Evolutionary conservation across 1,140 invertebrate species (phyloP), one percentile per base, ranked within the genome.

Genomic region (Sinonovacula constricta): DNA sequence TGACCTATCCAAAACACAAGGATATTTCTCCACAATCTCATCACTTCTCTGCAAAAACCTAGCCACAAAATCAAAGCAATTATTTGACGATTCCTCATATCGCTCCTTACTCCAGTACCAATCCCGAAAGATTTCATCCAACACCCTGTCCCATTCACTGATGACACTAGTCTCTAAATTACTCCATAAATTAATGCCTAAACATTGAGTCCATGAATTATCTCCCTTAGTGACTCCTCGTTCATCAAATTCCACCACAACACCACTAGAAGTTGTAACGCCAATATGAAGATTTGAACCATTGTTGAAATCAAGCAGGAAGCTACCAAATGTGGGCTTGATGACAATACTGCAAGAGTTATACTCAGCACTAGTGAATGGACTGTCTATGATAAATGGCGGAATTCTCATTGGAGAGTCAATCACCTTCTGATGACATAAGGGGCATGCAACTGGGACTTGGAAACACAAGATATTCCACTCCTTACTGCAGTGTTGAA

Each of bases 61-160:
- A 22, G 67, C 2, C 0, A 76, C 72, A 76, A 76, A 76, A 59
- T 76, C 72, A 65, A 26, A 76, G 28, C 72, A 76, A 39, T 76
- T 76, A 18, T 67, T 49, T 14, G n/a, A 39, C 2, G n/a, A 45
- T 12, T 76, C 72, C 22, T 66, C 51, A 59, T 76, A 76, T 28
- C 15, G 30, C 24, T 57, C 53, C 33, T 14, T 1, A 5, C n/a
- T 76, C 72, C 62, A 76, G 1, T 22, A 33, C 18, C 12, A 10
- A 2, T 76, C 72, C 36, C 53, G 31, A 15, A 31, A 14, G 33
- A 24, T 36, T 24, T 45, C 18, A 30, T 31, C 28, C 30, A 67
- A 53, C 34, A 49, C 14, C 24, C 28, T 2, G 15, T 76, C 63
- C 72, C 63, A 76, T 0, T 57, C 15, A n/a, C 3, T 18, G n/a